phyloP scores from a whole-genome alignment of 2,888 invertebrate genomes.

The Furcula furcula region DNA sequence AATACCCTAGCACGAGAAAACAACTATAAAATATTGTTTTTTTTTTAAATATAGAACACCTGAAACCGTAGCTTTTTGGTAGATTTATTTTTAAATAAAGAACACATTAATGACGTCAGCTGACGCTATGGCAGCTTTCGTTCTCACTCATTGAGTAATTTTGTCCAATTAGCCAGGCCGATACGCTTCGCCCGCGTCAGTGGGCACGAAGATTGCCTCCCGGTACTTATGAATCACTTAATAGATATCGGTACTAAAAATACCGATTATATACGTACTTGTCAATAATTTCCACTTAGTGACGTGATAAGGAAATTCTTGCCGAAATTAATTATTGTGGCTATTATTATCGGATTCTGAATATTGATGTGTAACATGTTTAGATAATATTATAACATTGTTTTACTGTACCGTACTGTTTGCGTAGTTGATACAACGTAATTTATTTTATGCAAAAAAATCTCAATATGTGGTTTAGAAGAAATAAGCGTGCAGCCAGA shows the following conservation, averaged over 20 bases:
- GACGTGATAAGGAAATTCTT: slow-evolving; percentile 7
- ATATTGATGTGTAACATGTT: too few relatives aligned
- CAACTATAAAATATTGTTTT: too few relatives aligned
- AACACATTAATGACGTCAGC: slow-evolving; percentile 14
- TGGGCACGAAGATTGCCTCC: slow-evolving; percentile 57
- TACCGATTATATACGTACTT: slow-evolving; percentile 12
- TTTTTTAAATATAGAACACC: too few relatives aligned
- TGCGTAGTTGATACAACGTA: too few relatives aligned
- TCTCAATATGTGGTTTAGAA: too few relatives aligned
- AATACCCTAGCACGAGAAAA: too few relatives aligned
- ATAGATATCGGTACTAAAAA: slow-evolving; percentile 27
- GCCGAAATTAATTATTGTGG: too few relatives aligned
- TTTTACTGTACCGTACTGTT: too few relatives aligned
- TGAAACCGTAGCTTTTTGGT: not conserved
- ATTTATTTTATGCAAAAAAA: too few relatives aligned
- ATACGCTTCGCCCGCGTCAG: slow-evolving; percentile 54
- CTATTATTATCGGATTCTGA: too few relatives aligned
- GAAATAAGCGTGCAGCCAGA: too few relatives aligned
- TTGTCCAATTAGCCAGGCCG: slow-evolving; percentile 67
- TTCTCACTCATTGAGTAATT: slow-evolving; percentile 57
- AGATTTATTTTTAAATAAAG: slow-evolving; percentile 2
- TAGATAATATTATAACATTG: too few relatives aligned
- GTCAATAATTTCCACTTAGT: slow-evolving; percentile 15
- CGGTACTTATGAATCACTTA: slow-evolving; percentile 28
- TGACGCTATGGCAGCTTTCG: slow-evolving; percentile 29